Conservation (phyloP, 2,888 invertebrate species). For the Caenorhabditis macrosperma region DNA sequence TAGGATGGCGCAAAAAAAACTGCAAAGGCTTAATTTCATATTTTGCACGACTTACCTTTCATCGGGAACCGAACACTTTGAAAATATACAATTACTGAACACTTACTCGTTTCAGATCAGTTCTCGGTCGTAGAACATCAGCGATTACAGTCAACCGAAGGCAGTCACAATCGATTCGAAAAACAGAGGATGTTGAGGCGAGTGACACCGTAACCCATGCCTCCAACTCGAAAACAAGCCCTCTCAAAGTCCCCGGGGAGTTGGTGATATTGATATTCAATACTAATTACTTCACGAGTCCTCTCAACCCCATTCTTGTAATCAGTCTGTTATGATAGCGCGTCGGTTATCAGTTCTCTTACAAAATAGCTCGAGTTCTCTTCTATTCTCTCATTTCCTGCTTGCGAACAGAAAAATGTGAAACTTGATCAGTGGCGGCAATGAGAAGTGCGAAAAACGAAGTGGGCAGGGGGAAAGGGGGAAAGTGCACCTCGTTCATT, state of each 20-base stretch:
- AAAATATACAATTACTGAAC: not conserved
- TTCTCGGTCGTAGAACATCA: slow-evolving; percentile 68
- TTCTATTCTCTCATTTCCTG: not conserved
- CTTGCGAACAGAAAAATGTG: slow-evolving; percentile 4
- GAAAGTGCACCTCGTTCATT: not conserved
- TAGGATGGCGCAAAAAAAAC: too few species aligned
- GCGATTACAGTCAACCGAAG: slow-evolving; percentile 63
- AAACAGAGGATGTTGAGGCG: slow-evolving; percentile 62
- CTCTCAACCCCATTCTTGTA: not conserved
- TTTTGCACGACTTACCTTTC: too few species aligned
- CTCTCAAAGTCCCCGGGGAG: too few species aligned
- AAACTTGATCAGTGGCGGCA: slow-evolving; percentile 18
- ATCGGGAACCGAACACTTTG: too few species aligned
- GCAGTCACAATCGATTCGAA: slow-evolving; percentile 63
- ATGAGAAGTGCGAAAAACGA: slow-evolving; percentile 37
- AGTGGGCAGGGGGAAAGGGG: too few species aligned
- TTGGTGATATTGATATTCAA: too few species aligned
- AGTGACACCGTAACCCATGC: not conserved
- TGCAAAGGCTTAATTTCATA: too few species aligned
- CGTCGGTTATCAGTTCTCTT: not conserved
- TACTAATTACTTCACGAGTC: too few species aligned
- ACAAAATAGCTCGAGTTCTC: not conserved
- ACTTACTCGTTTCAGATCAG: slow-evolving; percentile 61
- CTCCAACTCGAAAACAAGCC: not conserved
- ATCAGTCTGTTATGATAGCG: not conserved